Conservation (phyloP, 1,140 invertebrate species). For the Hylyphantes graminicola region DNA sequence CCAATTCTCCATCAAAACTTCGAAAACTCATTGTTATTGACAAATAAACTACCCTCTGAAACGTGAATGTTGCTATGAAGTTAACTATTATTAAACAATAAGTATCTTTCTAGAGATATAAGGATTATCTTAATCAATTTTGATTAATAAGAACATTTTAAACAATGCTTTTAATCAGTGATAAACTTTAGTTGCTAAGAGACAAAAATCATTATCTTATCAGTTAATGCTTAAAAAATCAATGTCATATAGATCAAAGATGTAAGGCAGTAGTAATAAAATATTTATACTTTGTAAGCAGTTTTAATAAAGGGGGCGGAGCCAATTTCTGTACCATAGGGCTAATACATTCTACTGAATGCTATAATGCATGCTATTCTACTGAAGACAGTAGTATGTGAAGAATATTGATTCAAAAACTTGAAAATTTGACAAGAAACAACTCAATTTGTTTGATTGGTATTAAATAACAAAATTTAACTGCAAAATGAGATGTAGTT, state of each 20-base stretch:
- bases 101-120: constrained; percentile 14
- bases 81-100: background rate
- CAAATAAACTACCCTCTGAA: background rate
- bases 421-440: too few relatives aligned
- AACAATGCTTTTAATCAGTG: constrained; percentile 27
- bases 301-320: too few relatives aligned
- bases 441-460: too few relatives aligned
- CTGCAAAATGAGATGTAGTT: too few relatives aligned
- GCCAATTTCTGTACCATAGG: too few relatives aligned
- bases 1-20: constrained; percentile 16
- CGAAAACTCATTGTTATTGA: constrained; percentile 20
- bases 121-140: constrained; percentile 2
- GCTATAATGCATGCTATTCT: too few relatives aligned
- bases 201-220: constrained; percentile 13
- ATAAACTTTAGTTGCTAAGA: constrained; percentile 8
- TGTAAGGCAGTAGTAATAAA: background rate
- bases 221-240: background rate
- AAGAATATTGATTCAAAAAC: too few relatives aligned
- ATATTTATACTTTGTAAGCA: too few relatives aligned
- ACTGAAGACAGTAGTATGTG: too few relatives aligned
- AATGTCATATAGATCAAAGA: background rate
- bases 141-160: constrained; percentile 9
- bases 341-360: too few relatives aligned
- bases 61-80: background rate
- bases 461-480: too few relatives aligned